A percentile compares a stretch with the other conserved stretches of the same genome.
phyloP scores from a whole-genome alignment of 2,797 vertebrate genomes.

The Coreius guichenoti region DNA sequence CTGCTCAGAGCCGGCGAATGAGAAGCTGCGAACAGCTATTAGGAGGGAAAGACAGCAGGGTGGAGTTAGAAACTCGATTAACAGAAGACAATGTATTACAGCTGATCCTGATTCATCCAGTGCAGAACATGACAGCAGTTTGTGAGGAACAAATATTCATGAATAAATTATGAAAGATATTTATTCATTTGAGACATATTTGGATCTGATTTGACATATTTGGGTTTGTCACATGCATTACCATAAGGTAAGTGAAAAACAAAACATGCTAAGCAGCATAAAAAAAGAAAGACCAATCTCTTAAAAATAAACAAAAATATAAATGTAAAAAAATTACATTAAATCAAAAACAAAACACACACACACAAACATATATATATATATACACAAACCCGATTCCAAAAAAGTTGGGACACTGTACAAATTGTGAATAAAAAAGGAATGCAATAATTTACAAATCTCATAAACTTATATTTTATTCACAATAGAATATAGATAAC shows the following conservation, averaged over 20 bases:
- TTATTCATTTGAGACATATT: constrained; percentile 40
- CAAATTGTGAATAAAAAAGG: too few relatives aligned
- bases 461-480: too few relatives aligned
- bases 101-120: neutral
- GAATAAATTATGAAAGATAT: constrained; percentile 41
- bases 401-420: too few relatives aligned
- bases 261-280: constrained; percentile 21
- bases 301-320: constrained; percentile 8
- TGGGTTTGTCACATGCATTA: constrained; percentile 27
- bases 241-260: neutral
- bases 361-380: neutral
- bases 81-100: constrained; percentile 13
- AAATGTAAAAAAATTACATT: neutral
- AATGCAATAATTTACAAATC: too few relatives aligned
- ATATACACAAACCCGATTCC: too few relatives aligned
- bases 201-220: neutral
- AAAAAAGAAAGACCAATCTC: neutral
- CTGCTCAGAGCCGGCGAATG: constrained; percentile 74
- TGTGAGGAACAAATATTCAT: constrained; percentile 12
- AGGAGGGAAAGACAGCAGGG: constrained; percentile 20
- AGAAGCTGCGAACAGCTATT: constrained; percentile 79
- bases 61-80: constrained; percentile 20
- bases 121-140: constrained; percentile 17
- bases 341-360: neutral
- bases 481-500: too few relatives aligned